Base-by-base conservation (phyloP, 2,113 vertebrate genomes). In the Silurus glanis region DNA sequence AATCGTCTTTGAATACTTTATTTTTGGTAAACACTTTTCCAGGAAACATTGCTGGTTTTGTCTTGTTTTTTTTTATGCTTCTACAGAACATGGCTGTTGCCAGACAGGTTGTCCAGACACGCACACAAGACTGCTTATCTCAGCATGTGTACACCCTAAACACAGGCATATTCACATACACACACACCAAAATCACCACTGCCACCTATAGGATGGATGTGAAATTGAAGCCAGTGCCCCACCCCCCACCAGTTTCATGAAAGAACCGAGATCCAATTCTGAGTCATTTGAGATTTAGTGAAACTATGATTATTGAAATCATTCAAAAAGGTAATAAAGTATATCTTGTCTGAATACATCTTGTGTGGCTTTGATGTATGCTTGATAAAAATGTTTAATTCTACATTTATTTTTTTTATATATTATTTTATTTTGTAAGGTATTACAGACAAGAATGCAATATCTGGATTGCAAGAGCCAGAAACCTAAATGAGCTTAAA, bases 161-260 rank as follows among this genome's bases (percentile, higher is more conserved):
- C 23, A 25, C 25, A 59, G 55, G n/a, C 49, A n/a, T 6, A 78
- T n/a, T n/a, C 74, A 62, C 80, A 66, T 25, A 64, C 21, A 67
- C 62, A 82, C 82, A 84, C 86, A 58, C 83, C 64, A 86, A 86
- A 86, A 89, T 49, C 89, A 86, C 82, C 87, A 90, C 89, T 90
- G 88, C 82, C 89, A 90, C 88, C 88, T 86, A 81, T 86, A 89
- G 89, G 84, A 75, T 2, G 2, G 9, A 59, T 6, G 9, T 19
- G 58, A 19, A 59, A 86, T 16, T 79, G 71, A 59, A 80, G 25
- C 53, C 17, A 25, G 25, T 23, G 5, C 37, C 67, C 83, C 25
- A 51, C 69, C 45, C 14, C 14, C 51, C 37, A 55, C 79, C 16
- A 61, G 2, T 25, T 51, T 55, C 4, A 12, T 59, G 5, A 61